Conservation (phyloP, 37 sponge, comb jelly and placozoan genomes). For the Chondrosia reniformis region DNA sequence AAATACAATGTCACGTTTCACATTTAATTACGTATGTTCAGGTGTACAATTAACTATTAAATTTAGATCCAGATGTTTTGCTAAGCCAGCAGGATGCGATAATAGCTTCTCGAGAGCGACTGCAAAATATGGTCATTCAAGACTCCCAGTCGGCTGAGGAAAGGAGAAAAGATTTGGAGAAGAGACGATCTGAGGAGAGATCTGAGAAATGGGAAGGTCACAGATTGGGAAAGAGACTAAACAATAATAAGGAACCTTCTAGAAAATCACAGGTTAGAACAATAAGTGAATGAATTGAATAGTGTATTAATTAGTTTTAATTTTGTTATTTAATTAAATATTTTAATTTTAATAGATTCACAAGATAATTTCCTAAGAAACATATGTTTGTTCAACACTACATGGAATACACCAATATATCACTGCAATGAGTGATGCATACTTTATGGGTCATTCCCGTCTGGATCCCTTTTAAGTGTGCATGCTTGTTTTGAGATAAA, state of each 20-base stretch:
- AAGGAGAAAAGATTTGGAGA: not conserved
- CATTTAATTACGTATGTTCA: not conserved
- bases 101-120: not conserved
- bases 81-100: not conserved
- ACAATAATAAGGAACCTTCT: too few species aligned
- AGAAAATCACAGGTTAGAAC: too few species aligned
- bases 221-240: not conserved
- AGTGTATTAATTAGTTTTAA: too few species aligned
- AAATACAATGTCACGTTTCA: not conserved
- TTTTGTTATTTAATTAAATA: too few species aligned
- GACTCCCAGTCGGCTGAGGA: not conserved
- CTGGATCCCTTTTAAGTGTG: not conserved
- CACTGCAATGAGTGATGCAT: too few species aligned
- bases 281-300: too few species aligned
- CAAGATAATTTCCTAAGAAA: too few species aligned
- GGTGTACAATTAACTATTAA: not conserved
- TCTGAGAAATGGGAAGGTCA: slow-evolving; percentile 11
- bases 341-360: too few species aligned
- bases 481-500: too few species aligned
- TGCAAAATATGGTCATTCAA: not conserved
- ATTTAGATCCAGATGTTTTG: not conserved
- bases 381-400: too few species aligned
- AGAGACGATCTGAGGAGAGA: not conserved
- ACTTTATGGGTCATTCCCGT: not conserved
- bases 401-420: too few species aligned